Conservation (phyloP, 30 jellyfish, hydroid and myxozoan species). For the Rhopilema esculentum region DNA sequence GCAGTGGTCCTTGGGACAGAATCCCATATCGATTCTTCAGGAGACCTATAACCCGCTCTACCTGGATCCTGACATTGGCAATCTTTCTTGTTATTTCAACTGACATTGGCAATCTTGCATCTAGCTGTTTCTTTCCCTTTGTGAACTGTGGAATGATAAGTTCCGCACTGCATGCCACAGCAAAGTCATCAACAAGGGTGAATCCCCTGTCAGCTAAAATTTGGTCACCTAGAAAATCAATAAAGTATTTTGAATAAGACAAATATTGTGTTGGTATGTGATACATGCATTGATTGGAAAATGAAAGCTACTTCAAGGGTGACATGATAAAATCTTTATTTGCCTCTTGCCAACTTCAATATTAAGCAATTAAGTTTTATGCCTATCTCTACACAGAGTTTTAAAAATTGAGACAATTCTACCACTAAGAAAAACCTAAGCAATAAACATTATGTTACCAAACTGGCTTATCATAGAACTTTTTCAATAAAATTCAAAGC, state of each 20-base stretch:
- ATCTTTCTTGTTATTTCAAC: slow-evolving; percentile 22
- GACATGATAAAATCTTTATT: neutral
- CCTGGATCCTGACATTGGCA: slow-evolving; percentile 51
- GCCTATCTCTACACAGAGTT: neutral
- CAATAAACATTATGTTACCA: neutral
- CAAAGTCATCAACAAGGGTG: slow-evolving; percentile 24
- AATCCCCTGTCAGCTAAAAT: slow-evolving; percentile 22
- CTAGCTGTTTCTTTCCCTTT: slow-evolving; percentile 1
- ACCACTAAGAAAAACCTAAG: neutral
- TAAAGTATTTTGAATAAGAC: neutral
- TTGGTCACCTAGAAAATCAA: slow-evolving; percentile 1
- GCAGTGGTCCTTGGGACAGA: slow-evolving; percentile 47
- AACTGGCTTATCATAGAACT: neutral
- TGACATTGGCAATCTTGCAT: slow-evolving; percentile 1
- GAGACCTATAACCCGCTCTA: slow-evolving; percentile 47
- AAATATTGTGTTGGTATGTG: neutral
- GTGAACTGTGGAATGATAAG: slow-evolving; percentile 7
- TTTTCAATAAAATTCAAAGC: neutral
- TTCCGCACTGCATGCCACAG: slow-evolving; percentile 14
- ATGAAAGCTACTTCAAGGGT: neutral
- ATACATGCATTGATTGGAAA: neutral
- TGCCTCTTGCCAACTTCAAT: neutral
- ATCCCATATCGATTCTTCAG: slow-evolving; percentile 48
- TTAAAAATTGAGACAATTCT: neutral
- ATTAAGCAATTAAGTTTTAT: neutral